Evolutionary conservation across 2,888 invertebrate species (phyloP).

Genomic region (Tolmerus cingulatus): DNA sequence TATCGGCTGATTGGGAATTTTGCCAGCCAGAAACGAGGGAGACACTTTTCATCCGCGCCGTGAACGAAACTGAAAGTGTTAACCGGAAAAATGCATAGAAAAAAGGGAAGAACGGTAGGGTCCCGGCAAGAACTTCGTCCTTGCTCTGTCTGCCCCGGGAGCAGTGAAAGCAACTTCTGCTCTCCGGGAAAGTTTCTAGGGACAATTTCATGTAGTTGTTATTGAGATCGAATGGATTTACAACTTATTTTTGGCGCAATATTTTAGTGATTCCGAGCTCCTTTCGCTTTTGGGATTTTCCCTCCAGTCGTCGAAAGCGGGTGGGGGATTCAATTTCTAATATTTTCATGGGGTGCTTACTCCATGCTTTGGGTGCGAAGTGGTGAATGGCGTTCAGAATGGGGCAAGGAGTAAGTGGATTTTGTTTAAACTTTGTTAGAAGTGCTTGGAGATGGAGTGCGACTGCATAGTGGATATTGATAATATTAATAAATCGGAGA

Average conservation of each 20-base stretch:
- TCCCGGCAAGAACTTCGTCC: not conserved
- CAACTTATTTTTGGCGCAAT: not conserved
- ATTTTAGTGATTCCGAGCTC: not conserved
- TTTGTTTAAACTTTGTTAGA: not conserved
- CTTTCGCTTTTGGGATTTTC: not conserved
- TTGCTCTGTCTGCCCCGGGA: not conserved
- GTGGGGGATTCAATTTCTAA: not conserved
- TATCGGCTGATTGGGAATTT: conserved; percentile 9
- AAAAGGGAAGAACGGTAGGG: not conserved
- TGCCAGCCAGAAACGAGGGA: not conserved
- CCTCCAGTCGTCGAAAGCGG: not conserved
- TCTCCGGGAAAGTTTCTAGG: not conserved
- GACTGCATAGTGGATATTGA: not conserved
- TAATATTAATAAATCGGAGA: not conserved
- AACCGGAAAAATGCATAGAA: not conserved
- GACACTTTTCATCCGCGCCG: not conserved
- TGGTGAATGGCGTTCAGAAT: not conserved
- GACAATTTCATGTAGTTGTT: not conserved
- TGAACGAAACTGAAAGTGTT: conserved; percentile 8
- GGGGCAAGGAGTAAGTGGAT: not conserved
- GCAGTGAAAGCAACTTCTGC: not conserved
- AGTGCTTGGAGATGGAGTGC: not conserved
- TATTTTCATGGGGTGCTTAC: not conserved
- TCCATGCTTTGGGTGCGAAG: not conserved
- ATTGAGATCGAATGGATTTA: not conserved